Percentiles rank a stretch among this genome's conserved stretches.
These are phyloP conservation scores for Tineola bisselliella DNA, from an alignment of 2,888 invertebrate species.

Conservation along the genomic window DNA sequence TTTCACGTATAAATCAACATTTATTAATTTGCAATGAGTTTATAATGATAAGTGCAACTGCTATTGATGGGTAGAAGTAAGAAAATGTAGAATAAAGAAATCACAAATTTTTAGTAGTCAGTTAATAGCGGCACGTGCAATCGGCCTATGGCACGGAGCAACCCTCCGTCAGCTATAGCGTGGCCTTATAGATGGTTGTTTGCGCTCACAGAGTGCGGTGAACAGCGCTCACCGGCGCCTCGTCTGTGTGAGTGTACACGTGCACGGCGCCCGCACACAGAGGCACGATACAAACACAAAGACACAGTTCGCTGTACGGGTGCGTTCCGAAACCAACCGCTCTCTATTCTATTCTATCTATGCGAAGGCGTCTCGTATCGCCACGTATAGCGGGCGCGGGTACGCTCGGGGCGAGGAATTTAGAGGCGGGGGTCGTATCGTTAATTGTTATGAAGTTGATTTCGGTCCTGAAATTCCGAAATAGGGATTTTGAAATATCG, in stretches of 20 bases:
- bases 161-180: conserved; percentile 66
- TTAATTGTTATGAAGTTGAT: conserved; percentile 70
- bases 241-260: conserved; percentile 47
- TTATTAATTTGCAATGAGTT: background rate
- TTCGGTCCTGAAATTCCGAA: conserved; percentile 68
- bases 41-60: background rate
- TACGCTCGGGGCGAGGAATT: conserved; percentile 67
- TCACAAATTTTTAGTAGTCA: background rate
- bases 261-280: conserved; percentile 32
- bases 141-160: conserved; percentile 50
- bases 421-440: conserved; percentile 69
- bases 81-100: conserved; percentile 20
- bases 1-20: background rate
- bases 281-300: conserved; percentile 29
- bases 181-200: conserved; percentile 70
- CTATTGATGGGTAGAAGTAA: background rate
- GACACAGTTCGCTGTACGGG: conserved; percentile 39
- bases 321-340: conserved; percentile 67
- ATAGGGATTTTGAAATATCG: conserved; percentile 65
- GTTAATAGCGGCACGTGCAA: conserved; percentile 17
- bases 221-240: conserved; percentile 65
- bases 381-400: conserved; percentile 40
- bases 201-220: conserved; percentile 70
- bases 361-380: conserved; percentile 68
- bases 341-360: conserved; percentile 59